phyloP scores from a whole-genome alignment of 1,140 invertebrate genomes.

The Pemphigus obesinymphae region DNA sequence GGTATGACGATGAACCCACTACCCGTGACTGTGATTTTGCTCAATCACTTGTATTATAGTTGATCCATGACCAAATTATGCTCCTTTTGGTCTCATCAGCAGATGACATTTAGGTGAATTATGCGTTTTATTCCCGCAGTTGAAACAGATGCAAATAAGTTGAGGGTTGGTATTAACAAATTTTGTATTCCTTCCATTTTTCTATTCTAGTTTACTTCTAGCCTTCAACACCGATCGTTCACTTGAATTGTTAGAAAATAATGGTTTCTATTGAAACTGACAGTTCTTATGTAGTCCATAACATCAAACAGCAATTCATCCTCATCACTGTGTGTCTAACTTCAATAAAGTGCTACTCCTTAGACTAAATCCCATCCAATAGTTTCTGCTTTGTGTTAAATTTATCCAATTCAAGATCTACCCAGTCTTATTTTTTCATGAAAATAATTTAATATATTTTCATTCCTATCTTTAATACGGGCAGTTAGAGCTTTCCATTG shows the following conservation, averaged over 20 bases:
- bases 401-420: background rate
- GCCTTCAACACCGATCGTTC: too few species aligned
- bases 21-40: too few species aligned
- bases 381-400: background rate
- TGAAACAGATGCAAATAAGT: background rate
- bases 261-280: background rate
- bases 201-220: background rate
- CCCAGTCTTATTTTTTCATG: background rate
- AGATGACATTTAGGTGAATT: background rate
- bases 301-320: background rate
- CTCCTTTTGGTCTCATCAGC: background rate
- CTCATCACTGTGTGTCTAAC: background rate
- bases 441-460: background rate
- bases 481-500: background rate
- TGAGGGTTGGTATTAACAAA: background rate
- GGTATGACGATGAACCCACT: too few species aligned
- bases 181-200: background rate
- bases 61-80: background rate
- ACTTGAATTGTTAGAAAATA: too few species aligned
- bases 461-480: background rate
- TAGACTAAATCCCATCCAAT: background rate
- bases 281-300: background rate
- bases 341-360: background rate
- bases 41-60: too few species aligned
- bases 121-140: background rate